Evolutionary conservation across 2,888 invertebrate genomes (phyloP).

Genomic region (Tetanocera ferruginea): DNA sequence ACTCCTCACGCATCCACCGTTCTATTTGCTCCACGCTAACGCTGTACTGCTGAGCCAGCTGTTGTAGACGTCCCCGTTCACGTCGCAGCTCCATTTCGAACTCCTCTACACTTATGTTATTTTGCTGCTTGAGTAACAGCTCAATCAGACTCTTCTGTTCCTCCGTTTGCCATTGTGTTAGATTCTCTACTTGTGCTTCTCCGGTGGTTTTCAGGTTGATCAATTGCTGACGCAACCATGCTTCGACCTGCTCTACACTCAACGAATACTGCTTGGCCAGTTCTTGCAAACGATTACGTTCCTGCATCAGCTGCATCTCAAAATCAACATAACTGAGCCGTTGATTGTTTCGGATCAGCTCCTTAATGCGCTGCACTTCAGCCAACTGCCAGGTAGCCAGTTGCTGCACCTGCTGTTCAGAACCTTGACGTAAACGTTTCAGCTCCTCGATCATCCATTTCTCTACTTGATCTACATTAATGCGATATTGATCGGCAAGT

Average conservation of each 20-base stretch:
- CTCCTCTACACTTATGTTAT: conserved; percentile 57
- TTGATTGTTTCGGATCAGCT: conserved; percentile 61
- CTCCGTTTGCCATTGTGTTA: conserved; percentile 63
- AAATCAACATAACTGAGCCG: conserved; percentile 62
- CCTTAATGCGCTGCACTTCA: conserved; percentile 60
- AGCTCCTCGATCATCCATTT: conserved; percentile 65
- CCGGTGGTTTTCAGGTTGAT: conserved; percentile 62
- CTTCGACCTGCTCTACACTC: conserved; percentile 63
- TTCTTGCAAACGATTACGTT: conserved; percentile 57
- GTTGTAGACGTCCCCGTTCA: conserved; percentile 57
- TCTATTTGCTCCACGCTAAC: conserved; percentile 61
- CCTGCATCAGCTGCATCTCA: conserved; percentile 61
- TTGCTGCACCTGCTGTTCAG: conserved; percentile 56
- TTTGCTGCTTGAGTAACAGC: conserved; percentile 60
- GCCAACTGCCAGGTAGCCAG: conserved; percentile 61
- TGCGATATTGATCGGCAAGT: conserved; percentile 61
- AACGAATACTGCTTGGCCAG: conserved; percentile 63
- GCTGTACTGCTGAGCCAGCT: conserved; percentile 60
- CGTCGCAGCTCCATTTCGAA: conserved; percentile 58
- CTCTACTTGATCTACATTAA: conserved; percentile 64
- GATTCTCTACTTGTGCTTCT: conserved; percentile 60
- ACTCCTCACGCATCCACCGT: conserved; percentile 60
- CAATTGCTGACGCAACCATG: conserved; percentile 63
- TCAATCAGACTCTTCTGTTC: conserved; percentile 63
- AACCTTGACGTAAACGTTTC: conserved; percentile 58